phyloP scores from a whole-genome alignment of 2,113 vertebrate species.

The Arizona elegans region DNA sequence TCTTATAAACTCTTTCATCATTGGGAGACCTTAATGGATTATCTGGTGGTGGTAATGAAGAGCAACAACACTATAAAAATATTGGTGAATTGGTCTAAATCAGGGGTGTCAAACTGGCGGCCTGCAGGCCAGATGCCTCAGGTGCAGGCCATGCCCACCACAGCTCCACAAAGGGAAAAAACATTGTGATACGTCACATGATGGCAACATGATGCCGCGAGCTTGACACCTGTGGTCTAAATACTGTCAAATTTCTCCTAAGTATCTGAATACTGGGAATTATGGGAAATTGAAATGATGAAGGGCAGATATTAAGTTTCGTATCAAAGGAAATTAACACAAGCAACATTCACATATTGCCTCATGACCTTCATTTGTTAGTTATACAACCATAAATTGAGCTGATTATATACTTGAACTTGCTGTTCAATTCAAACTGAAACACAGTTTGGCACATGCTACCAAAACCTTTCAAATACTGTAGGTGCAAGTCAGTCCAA shows the following conservation, averaged over 20 bases:
- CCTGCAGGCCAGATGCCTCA: too few species aligned
- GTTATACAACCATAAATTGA: not conserved
- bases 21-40: not conserved
- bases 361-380: not conserved
- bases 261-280: not conserved
- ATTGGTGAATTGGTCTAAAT: not conserved
- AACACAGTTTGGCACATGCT: not conserved
- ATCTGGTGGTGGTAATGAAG: not conserved
- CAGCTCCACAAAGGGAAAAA: too few species aligned
- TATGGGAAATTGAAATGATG: not conserved
- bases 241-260: not conserved
- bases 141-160: too few species aligned
- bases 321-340: not conserved
- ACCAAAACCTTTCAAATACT: not conserved
- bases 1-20: not conserved
- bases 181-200: too few species aligned
- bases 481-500: not conserved
- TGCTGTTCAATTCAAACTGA: not conserved
- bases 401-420: not conserved
- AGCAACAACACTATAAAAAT: not conserved
- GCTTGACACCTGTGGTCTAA: too few species aligned
- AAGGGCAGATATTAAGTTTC: not conserved
- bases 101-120: too few species aligned
- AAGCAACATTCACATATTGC: not conserved
- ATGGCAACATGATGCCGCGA: accelerated